Base-by-base conservation (phyloP, 2,797 vertebrate species). In the Coccyzus lansbergi region DNA sequence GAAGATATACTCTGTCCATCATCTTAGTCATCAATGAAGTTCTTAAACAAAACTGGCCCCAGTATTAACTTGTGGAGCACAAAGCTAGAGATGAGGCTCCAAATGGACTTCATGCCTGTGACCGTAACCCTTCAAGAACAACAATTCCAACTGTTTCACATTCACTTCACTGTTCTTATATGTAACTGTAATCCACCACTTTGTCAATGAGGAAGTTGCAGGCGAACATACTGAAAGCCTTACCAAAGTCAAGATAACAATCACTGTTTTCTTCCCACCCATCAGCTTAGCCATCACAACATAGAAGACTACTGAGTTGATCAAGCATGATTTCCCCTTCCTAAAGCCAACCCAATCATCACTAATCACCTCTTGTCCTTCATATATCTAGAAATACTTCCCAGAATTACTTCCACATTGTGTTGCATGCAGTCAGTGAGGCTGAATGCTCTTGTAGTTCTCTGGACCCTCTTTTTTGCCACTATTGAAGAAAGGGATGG, bases 271-370 rank as follows among this genome's bases (percentile, higher is more conserved):
- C 60, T 82, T 52, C 22, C 60, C 34, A 79, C 25, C 9, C 58
- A 72, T 28, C 53, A 83, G 53, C 24, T 17, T 46, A 72, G 28
- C 60, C 28, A 63, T 16, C 49, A 56, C 38, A 67, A 60, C n/a
- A 70, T 2, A 77, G 71, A 72, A 36, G 28, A 31, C 14, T 40
- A 44, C 16, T 0, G 0, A 9, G 11, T 40, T 70, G 15, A 16
- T 34, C 13, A 81, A 60, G 20, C 10, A 38, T 31, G 9, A 40
- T 46, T 83, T 75, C 25, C 26, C 17, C 12, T 79, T 84, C 34
- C 21, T 56, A 77, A 89, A 77, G 25, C 9, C 49, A 79, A 28
- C 4, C 17, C 52, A 44, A 74, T 25, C 78, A 83, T 9, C 60
- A 22, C 12, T 1, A 59, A 7, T 40, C 22, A 69, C 20, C 33